Evolutionary conservation across 1,140 invertebrate species (phyloP).

Genomic region (Cherax quadricarinatus): DNA sequence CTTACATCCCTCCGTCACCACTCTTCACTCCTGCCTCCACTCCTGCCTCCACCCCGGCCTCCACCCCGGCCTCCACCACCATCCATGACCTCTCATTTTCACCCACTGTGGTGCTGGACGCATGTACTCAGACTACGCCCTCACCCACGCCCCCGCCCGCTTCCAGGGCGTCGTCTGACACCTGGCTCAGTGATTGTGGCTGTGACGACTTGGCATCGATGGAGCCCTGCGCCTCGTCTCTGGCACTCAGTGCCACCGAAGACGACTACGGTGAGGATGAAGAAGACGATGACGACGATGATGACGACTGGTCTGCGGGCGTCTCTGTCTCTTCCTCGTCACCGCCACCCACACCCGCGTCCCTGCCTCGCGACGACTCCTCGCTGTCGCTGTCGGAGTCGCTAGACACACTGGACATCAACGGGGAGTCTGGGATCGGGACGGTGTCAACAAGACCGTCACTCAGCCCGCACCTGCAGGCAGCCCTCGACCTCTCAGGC

Average conservation of each 20-base stretch:
- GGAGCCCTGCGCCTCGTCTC: constrained; percentile 67
- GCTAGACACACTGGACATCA: constrained; percentile 67
- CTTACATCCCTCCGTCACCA: not conserved
- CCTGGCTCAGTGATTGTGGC: constrained; percentile 66
- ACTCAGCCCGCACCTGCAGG: constrained; percentile 48
- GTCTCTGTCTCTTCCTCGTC: constrained; percentile 60
- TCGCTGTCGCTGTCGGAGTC: constrained; percentile 70
- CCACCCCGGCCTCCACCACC: constrained; percentile 20
- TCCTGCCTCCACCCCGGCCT: no score
- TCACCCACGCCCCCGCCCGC: constrained; percentile 33
- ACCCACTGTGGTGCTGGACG: constrained; percentile 58
- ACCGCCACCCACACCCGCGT: constrained; percentile 64
- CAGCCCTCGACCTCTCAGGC: constrained; percentile 66
- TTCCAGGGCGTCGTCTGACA: constrained; percentile 55
- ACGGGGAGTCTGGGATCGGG: constrained; percentile 70
- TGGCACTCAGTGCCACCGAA: constrained; percentile 67
- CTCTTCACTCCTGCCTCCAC: not conserved
- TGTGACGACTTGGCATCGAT: constrained; percentile 65
- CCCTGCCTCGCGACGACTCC: constrained; percentile 63
- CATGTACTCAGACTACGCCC: constrained; percentile 57
- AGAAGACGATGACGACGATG: constrained; percentile 62
- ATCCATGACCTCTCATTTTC: constrained; percentile 1
- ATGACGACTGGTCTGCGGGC: constrained; percentile 54
- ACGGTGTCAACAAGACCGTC: constrained; percentile 70
- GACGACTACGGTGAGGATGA: constrained; percentile 60